A percentile compares a stretch with the other conserved stretches of the same genome.
phyloP scores from a whole-genome alignment of 2,888 invertebrate genomes.

The Baronia brevicornis region DNA sequence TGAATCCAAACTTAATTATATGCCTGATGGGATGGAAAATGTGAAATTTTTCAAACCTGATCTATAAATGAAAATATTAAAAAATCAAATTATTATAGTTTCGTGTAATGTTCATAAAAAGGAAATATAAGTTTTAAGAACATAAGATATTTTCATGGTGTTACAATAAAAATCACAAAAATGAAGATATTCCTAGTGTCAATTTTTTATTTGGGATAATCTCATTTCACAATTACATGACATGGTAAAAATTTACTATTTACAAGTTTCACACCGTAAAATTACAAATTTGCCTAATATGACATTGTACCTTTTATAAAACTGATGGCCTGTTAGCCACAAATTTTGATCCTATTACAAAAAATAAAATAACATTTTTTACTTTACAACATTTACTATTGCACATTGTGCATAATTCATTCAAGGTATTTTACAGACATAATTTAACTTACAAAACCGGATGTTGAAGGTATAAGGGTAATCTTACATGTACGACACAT shows the following conservation, averaged over 20 bases:
- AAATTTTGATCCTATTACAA: conserved; percentile 58
- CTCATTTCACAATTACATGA: conserved; percentile 70
- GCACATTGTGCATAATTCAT: conserved; percentile 58
- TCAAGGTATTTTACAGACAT: conserved; percentile 13
- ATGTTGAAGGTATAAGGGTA: conserved; percentile 2
- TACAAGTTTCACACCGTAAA: conserved; percentile 60
- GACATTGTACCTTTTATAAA: conserved; percentile 65
- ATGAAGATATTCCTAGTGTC: conserved; percentile 39
- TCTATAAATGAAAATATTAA: conserved; percentile 16
- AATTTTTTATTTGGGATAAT: conserved; percentile 69
- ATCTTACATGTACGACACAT: conserved; percentile 7
- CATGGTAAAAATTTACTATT: conserved; percentile 69
- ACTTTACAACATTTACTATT: conserved; percentile 58
- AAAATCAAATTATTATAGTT: too few relatives aligned
- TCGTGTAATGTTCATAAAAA: too few relatives aligned
- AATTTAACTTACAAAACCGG: conserved; percentile 2
- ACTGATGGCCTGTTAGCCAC: conserved; percentile 45
- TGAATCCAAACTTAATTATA: conserved; percentile 74
- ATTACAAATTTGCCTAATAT: conserved; percentile 59
- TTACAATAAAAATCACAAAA: conserved; percentile 10
- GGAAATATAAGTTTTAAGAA: too few relatives aligned
- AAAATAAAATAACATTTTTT: conserved; percentile 64
- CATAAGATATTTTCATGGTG: too few relatives aligned
- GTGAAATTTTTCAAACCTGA: conserved; percentile 71
- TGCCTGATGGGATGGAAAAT: conserved; percentile 81